These are phyloP conservation scores for Morus bassanus DNA, from an alignment of 2,797 vertebrate genomes.

Conservation along the genomic window DNA sequence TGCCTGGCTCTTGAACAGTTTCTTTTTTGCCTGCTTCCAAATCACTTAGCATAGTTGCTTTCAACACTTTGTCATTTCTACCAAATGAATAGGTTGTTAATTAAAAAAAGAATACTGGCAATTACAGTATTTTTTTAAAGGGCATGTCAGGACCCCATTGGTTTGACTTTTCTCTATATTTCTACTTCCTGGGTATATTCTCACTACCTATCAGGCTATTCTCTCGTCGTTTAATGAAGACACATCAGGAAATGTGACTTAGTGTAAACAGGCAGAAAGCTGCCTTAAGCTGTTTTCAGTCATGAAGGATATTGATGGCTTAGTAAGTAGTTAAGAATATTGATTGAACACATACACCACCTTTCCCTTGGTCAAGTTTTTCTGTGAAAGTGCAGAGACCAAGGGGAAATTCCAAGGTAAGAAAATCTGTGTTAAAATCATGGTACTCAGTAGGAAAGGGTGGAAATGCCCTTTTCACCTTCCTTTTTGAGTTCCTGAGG, in stretches of 20 bases:
- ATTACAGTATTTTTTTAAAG: background rate
- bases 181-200: background rate
- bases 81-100: background rate
- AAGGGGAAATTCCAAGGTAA: background rate
- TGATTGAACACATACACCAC: background rate
- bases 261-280: background rate
- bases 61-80: background rate
- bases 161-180: background rate
- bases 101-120: background rate
- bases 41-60: background rate
- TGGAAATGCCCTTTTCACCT: constrained; percentile 36
- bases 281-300: background rate
- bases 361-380: background rate
- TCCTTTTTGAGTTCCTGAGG: constrained; percentile 2
- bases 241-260: background rate
- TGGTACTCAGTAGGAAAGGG: background rate
- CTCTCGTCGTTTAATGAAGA: background rate
- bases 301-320: background rate
- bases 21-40: background rate
- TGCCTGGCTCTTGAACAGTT: background rate
- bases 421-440: background rate
- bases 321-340: background rate
- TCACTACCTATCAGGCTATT: background rate
- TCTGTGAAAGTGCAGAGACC: background rate
- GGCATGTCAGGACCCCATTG: background rate